phyloP scores from a whole-genome alignment of 2,797 vertebrate genomes.

The Poeciliopsis paucimaculata region DNA sequence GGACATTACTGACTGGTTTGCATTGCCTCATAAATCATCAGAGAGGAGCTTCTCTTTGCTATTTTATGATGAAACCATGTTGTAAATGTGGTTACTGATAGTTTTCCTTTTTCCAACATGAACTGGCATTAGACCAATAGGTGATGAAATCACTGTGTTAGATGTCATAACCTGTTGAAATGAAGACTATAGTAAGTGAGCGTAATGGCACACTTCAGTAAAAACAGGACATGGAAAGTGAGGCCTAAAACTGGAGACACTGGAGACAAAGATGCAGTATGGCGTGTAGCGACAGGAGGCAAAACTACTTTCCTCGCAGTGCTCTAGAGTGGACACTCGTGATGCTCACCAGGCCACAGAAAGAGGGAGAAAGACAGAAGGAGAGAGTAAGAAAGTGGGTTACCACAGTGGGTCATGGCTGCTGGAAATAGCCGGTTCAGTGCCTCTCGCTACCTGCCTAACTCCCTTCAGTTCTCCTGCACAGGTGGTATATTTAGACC shows the following conservation, averaged over 20 bases:
- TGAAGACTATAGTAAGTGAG: background rate
- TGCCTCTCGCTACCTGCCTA: conserved; percentile 56
- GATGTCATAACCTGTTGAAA: conserved; percentile 1
- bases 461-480: conserved; percentile 37
- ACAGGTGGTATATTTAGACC: conserved; percentile 76
- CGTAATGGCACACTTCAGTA: conserved; percentile 7
- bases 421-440: conserved; percentile 75
- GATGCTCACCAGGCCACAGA: conserved; percentile 35
- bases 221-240: background rate
- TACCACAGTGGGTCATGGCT: conserved; percentile 75
- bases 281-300: conserved; percentile 25
- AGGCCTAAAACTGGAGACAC: conserved; percentile 3
- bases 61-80: background rate
- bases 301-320: conserved; percentile 33
- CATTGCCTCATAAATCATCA: background rate
- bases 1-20: background rate
- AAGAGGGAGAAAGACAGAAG: conserved; percentile 48
- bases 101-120: background rate
- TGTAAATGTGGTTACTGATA: background rate
- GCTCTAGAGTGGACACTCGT: conserved; percentile 57
- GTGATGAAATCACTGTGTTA: background rate
- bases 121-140: background rate
- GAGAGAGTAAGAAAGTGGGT: conserved; percentile 76
- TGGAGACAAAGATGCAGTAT: conserved; percentile 25
- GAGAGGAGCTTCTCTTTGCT: background rate